Conservation (phyloP, 2,888 invertebrate genomes). For the Dichetophora obliterata region DNA sequence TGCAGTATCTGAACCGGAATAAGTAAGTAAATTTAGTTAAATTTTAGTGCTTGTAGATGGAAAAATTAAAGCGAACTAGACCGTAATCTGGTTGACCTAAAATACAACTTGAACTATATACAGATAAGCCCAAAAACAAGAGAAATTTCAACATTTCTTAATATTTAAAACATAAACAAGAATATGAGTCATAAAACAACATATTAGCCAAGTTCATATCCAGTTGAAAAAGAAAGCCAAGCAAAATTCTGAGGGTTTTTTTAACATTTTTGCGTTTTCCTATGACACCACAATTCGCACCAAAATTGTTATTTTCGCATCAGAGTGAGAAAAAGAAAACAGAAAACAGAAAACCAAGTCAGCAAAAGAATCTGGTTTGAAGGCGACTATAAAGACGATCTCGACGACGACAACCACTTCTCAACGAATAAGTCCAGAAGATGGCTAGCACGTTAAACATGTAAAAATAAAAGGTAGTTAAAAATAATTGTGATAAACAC, state of each 20-base stretch:
- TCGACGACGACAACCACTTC: background rate
- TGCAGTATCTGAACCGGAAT: background rate
- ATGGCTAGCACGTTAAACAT: background rate
- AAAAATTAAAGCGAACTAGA: background rate
- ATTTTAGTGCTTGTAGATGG: background rate
- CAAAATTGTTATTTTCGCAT: background rate
- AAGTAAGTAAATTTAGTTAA: background rate
- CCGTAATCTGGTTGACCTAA: background rate
- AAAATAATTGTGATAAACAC: background rate
- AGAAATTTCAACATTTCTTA: background rate
- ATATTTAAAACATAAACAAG: background rate
- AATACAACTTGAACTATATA: background rate
- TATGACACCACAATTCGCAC: background rate
- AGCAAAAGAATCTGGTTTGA: constrained; percentile 30
- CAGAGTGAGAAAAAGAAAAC: background rate
- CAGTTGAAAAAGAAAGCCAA: constrained; percentile 16
- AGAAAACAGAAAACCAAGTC: background rate
- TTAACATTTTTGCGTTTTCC: background rate
- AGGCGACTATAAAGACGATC: background rate
- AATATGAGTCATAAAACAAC: background rate
- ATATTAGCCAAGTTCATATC: too few species aligned
- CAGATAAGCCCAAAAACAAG: background rate
- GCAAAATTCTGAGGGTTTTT: constrained; percentile 19
- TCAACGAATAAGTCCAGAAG: background rate
- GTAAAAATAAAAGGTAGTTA: too few species aligned